phyloP scores from a whole-genome alignment of 2,797 vertebrate species.

The Sebastes nivosus region DNA sequence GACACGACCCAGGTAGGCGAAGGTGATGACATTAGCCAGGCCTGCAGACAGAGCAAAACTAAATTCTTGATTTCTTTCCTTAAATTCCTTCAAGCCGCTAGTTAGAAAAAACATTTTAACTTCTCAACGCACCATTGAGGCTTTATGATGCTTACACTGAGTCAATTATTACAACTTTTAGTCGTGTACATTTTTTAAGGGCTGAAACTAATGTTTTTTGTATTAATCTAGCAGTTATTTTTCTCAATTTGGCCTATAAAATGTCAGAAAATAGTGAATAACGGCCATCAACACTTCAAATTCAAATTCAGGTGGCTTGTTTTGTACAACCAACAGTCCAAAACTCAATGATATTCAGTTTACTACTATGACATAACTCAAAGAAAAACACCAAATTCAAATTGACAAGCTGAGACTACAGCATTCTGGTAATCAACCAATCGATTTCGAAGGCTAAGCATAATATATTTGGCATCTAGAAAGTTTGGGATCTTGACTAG shows the following conservation, averaged over 20 bases:
- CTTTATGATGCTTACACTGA: background rate
- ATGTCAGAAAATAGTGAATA: background rate
- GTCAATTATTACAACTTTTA: background rate
- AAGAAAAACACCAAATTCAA: background rate
- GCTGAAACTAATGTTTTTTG: background rate
- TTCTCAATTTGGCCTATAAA: background rate
- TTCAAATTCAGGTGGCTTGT: too few relatives aligned
- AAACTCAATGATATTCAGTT: background rate
- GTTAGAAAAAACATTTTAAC: background rate
- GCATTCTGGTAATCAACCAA: background rate
- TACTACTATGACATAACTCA: background rate
- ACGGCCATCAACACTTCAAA: background rate
- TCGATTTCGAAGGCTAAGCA: background rate
- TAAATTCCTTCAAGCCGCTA: background rate
- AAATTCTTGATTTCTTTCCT: background rate
- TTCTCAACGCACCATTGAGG: background rate
- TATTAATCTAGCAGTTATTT: background rate
- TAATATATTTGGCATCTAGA: background rate
- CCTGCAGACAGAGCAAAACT: conserved; percentile 59
- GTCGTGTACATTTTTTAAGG: background rate
- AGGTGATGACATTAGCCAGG: conserved; percentile 85
- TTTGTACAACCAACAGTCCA: too few relatives aligned
- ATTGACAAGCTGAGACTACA: background rate
- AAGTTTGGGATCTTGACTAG: background rate
- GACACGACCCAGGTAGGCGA: conserved; percentile 87